Evolutionary conservation across 2,797 vertebrate species (phyloP).

Genomic region (Chaetophractus vellerosus): DNA sequence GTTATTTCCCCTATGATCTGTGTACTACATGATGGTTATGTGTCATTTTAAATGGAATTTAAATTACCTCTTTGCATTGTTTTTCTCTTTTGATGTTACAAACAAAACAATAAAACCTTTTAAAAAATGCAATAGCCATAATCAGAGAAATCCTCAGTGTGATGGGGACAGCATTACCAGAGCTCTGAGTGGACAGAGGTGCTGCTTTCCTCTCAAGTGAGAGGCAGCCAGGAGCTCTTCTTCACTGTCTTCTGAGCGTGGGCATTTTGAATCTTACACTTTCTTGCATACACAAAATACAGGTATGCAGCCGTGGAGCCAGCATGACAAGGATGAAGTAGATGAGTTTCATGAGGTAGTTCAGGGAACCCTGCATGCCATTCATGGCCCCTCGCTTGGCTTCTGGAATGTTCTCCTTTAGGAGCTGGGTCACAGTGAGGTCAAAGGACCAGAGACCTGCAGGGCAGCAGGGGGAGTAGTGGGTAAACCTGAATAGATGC

Average conservation of each 20-base stretch:
- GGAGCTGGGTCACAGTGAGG: slow-evolving; percentile 91
- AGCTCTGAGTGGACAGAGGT: neutral
- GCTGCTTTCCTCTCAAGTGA: slow-evolving; percentile 10
- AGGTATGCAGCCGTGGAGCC: slow-evolving; percentile 90
- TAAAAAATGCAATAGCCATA: no score
- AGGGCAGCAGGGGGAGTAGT: slow-evolving; percentile 39
- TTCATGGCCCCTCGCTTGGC: slow-evolving; percentile 92
- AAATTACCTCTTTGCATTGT: neutral
- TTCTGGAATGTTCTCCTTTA: slow-evolving; percentile 90
- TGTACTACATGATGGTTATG: slow-evolving; percentile 5
- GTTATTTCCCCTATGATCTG: neutral
- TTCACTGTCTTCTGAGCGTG: neutral
- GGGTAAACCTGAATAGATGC: neutral
- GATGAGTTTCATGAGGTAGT: slow-evolving; percentile 93
- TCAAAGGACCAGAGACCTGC: slow-evolving; percentile 92
- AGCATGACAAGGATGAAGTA: slow-evolving; percentile 92
- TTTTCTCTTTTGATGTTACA: slow-evolving; percentile 42
- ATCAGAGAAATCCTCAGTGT: neutral
- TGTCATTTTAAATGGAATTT: neutral
- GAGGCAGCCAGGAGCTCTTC: neutral
- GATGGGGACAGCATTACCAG: neutral
- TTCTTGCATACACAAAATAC: slow-evolving; percentile 92
- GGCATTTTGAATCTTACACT: slow-evolving; percentile 90
- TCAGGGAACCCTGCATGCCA: slow-evolving; percentile 93
- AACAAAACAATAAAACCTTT: neutral